Evolutionary conservation across 2,113 vertebrate genomes (phyloP).

Genomic region (Carassius auratus): DNA sequence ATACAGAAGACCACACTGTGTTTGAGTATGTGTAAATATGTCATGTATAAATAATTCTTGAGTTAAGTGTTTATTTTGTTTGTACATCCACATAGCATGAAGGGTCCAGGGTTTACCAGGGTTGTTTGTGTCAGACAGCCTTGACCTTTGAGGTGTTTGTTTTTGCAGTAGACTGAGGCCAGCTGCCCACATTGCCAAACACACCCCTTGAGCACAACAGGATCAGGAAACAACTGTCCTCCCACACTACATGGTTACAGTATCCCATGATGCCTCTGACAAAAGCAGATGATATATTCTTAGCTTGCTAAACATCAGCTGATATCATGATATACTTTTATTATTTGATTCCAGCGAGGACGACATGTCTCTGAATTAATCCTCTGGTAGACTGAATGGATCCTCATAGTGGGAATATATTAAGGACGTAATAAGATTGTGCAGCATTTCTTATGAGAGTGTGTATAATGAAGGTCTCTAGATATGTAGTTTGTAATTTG

Average conservation of each 20-base stretch:
- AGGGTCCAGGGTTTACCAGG: background rate
- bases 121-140: background rate
- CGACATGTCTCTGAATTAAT: background rate
- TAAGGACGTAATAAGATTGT: background rate
- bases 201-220: background rate
- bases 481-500: background rate
- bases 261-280: conserved; percentile 49
- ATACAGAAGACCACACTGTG: background rate
- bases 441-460: background rate
- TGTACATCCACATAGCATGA: background rate
- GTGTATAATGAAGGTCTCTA: background rate
- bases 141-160: conserved; percentile 36
- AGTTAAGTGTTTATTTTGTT: background rate
- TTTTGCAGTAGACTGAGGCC: conserved; percentile 12
- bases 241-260: conserved; percentile 24
- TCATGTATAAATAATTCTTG: background rate
- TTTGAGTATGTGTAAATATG: background rate
- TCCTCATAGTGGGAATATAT: background rate
- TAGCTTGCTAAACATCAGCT: conserved; percentile 30
- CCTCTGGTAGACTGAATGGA: background rate
- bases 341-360: background rate
- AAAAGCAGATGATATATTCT: conserved; percentile 29
- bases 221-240: conserved; percentile 36
- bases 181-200: conserved; percentile 21
- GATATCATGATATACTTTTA: background rate